Evolutionary conservation across 2,888 invertebrate species (phyloP), one percentile per base, ranked within the genome.

Genomic region (Himalopsyche kuldschensis): DNA sequence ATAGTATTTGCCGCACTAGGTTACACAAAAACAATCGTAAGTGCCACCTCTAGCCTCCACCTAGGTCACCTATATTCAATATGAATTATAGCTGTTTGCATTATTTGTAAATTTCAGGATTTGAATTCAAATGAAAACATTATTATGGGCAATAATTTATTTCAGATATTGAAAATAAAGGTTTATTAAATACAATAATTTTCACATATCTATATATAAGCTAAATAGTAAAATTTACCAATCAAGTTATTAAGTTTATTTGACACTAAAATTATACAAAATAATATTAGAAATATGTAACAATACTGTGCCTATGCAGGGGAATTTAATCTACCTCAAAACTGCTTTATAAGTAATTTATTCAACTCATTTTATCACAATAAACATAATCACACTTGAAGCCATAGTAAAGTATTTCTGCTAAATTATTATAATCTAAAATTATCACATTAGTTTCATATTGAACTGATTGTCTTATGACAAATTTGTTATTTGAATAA

Each of bases 81-180:
- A n/a, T n/a, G n/a, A 15, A 41, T 41, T 41, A 15, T 41, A 41
- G 41, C 15, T 41, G 41, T 41, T 41, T 15, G 41, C 20, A 11
- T 20, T 20, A 69, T 69, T 15, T 11, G 10, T 6, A 69, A n/a
- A 41, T 41, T 11, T 41, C 11, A 20, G 10, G 15, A 69, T 69
- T 10, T 69, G 10, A 69, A 17, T 4, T 4, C 15, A 20, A 75
- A 75, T 24, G 4, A 77, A 77, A 77, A 41, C 35, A 41, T 17
- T 20, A 32, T 47, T 55, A 79, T 79, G 48, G 81, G 78, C 83
- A 83, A 83, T 83, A 81, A 83, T 83, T 83, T 83, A 83, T 83
- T 83, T 81, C 80, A 78, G 81, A 78, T 83, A 81, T 78, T 69
- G 83, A 83, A 83, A 83, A 83, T 83, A 83, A 78, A 79, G 55